Conservation (phyloP, 2,797 vertebrate species). For the Danio choprae region DNA sequence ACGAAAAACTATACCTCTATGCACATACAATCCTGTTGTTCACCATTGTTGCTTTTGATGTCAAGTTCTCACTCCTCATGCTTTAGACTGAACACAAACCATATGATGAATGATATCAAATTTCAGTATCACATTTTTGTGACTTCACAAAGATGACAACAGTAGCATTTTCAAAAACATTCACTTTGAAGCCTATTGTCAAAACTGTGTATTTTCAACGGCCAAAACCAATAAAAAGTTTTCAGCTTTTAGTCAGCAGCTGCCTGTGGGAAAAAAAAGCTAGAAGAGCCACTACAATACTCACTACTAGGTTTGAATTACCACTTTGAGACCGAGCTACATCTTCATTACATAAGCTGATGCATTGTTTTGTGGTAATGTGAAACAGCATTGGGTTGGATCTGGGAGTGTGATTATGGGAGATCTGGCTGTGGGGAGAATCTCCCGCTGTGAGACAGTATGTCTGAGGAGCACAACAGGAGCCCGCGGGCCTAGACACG, state of each 20-base stretch:
- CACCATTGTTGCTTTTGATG: too few species aligned
- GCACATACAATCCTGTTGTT: too few species aligned
- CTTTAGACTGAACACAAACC: too few species aligned
- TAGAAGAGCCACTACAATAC: not conserved
- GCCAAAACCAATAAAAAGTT: too few species aligned
- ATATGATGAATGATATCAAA: too few species aligned
- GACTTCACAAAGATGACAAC: too few species aligned
- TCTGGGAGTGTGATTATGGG: conserved; percentile 26
- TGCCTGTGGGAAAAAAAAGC: not conserved
- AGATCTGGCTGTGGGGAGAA: conserved; percentile 43
- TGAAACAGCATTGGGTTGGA: conserved; percentile 32
- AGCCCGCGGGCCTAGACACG: conserved; percentile 35
- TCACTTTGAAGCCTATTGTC: too few species aligned
- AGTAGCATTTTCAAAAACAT: too few species aligned
- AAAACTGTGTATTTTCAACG: too few species aligned
- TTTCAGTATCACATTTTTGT: too few species aligned
- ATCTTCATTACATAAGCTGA: conserved; percentile 26
- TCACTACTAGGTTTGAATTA: conserved; percentile 10
- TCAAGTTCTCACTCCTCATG: too few species aligned
- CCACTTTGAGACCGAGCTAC: conserved; percentile 8
- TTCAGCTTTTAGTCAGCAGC: not conserved
- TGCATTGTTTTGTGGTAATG: conserved; percentile 42
- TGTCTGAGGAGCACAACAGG: conserved; percentile 45
- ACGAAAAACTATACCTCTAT: too few species aligned
- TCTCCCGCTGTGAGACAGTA: conserved; percentile 48